A percentile compares a stretch with the other conserved stretches of the same genome.
phyloP scores from a whole-genome alignment of 2,888 invertebrate species.

The Barypeithes pellucidus region DNA sequence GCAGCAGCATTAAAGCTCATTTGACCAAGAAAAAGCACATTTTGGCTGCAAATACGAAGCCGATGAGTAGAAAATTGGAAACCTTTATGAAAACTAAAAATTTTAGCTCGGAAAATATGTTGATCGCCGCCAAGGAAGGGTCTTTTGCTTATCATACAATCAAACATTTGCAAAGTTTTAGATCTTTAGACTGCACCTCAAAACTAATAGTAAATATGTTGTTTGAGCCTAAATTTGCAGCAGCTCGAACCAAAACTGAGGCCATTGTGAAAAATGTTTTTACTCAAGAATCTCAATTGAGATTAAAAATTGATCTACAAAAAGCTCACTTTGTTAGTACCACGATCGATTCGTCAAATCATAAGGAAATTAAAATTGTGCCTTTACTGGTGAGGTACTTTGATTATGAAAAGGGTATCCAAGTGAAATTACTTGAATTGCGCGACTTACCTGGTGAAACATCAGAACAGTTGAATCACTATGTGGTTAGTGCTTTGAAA shows the following conservation, averaged over 20 bases:
- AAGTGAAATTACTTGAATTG: conserved; percentile 18
- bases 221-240: conserved; percentile 12
- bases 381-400: conserved; percentile 22
- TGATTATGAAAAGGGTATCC: background rate
- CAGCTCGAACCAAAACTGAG: conserved; percentile 24
- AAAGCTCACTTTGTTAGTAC: background rate
- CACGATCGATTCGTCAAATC: conserved; percentile 6
- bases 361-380: conserved; percentile 24
- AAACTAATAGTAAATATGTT: conserved; percentile 29
- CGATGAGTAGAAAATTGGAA: conserved; percentile 1
- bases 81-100: background rate
- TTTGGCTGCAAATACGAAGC: conserved; percentile 5
- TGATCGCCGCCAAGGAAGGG: conserved; percentile 6
- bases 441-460: conserved; percentile 26
- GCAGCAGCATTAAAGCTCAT: background rate
- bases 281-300: background rate
- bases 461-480: conserved; percentile 34
- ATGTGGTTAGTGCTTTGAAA: conserved; percentile 31
- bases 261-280: conserved; percentile 8
- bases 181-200: conserved; percentile 28
- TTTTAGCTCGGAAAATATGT: conserved; percentile 3
- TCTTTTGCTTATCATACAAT: conserved; percentile 27
- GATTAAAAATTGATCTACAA: conserved; percentile 2
- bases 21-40: conserved; percentile 5
- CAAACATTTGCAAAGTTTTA: conserved; percentile 31